A percentile compares a stretch with the other conserved stretches of the same genome.
Evolutionary conservation across 2,113 vertebrate species (phyloP).

Genomic region (Aramus guarauna): DNA sequence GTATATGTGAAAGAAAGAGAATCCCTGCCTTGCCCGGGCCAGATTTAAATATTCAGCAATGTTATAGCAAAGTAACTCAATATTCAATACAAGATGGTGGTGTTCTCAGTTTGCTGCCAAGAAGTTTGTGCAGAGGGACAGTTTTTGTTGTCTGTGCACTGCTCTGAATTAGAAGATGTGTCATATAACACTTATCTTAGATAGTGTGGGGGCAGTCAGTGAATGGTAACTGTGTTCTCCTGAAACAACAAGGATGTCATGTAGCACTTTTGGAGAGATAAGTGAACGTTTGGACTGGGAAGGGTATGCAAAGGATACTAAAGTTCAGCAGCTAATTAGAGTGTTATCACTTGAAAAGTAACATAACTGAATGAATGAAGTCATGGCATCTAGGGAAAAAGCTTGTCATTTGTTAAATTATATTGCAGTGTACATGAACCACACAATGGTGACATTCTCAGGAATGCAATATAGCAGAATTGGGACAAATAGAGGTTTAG

Average conservation of each 20-base stretch:
- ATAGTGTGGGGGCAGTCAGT: conserved; percentile 67
- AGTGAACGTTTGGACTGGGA: conserved; percentile 71
- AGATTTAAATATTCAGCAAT: background rate
- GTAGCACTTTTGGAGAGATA: conserved; percentile 80
- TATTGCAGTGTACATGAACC: conserved; percentile 18
- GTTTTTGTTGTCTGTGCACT: conserved; percentile 6
- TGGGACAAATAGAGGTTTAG: background rate
- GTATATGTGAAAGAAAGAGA: background rate
- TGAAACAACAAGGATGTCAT: conserved; percentile 79
- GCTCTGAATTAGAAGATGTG: conserved; percentile 62
- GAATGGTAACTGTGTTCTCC: conserved; percentile 72
- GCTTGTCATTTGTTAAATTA: conserved; percentile 51
- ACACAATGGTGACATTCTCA: conserved; percentile 57
- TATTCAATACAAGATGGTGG: background rate
- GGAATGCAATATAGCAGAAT: background rate
- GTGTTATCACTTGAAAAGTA: conserved; percentile 75
- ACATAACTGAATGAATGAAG: conserved; percentile 63
- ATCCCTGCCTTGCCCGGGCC: background rate
- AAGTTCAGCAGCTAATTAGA: conserved; percentile 77
- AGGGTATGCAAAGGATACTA: conserved; percentile 70
- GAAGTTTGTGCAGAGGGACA: background rate
- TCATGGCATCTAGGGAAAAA: conserved; percentile 62
- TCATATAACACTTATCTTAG: conserved; percentile 76
- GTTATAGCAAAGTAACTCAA: background rate
- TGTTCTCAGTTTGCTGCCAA: background rate